Base-by-base conservation (phyloP, 2,888 invertebrate species). In the Drosophila fulvimacula region DNA sequence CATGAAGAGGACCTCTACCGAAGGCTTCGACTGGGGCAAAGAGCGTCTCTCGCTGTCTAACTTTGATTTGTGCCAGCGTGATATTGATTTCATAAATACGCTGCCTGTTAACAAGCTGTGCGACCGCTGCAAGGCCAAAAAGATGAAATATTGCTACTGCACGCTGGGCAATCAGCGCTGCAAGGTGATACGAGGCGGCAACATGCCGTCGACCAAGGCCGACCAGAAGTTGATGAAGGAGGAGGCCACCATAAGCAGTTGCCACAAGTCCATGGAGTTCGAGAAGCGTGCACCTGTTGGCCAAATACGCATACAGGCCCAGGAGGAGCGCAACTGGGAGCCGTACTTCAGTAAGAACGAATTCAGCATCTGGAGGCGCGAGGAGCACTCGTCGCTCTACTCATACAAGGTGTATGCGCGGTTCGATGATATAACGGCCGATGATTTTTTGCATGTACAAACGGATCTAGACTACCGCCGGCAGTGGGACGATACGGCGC, bases 351-450 rank as follows among this genome's bases (percentile, higher is more conserved):
- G 96, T 89, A 94, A 96, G 15, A 94, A 95, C 57, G 96, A 97
- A 87, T 95, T 97, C 89, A 93, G 96, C 15, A 95, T 97, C 39
- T 98, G 97, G 97, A 93, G 96, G 66, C 95, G 95, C 79, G 94
- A 95, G 86, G 95, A 95, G 79, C 93, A 94, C 49, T 93, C 94
- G 0, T 96, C 96, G 1, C 93, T 96, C 38, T 97, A 94, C 88
- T 95, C 96, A 17, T 97, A 97, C 89, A 97, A 97, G 94, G 96
- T 97, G 0, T 97, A 96, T 92, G 97, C 97, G 0, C 94, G 95
- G 1, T 97, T 97, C 88, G 93, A 94, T 56, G 97, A 97, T 82
- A 95, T 97, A 1, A 93, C 94, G 0, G 97, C 97, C 0, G 94
- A 94, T 60, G 97, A 97, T 91, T 97, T 97, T 91, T 93, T 97